Percentiles rank a stretch among this genome's conserved stretches.
Conservation (phyloP, 2,888 invertebrate genomes). For the Eupithecia tripunctaria region DNA sequence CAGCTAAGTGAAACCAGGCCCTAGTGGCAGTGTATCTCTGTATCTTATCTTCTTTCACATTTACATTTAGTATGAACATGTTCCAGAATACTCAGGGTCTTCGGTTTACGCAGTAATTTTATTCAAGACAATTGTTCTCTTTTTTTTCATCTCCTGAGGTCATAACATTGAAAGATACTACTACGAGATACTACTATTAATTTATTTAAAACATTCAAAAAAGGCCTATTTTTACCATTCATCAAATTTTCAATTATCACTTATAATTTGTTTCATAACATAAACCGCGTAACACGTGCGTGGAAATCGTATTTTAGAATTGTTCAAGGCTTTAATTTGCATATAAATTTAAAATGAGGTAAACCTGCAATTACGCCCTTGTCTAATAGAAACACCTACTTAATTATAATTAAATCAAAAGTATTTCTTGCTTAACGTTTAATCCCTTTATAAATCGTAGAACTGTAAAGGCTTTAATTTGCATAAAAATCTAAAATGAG, state of each 20-base stretch:
- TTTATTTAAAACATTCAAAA: neutral
- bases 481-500: too few species aligned
- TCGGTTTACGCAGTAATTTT: neutral
- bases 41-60: neutral
- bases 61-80: neutral
- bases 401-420: neutral
- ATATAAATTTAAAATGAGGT: slow-evolving; percentile 2
- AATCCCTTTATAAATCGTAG: too few species aligned
- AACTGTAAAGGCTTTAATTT: too few species aligned
- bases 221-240: neutral
- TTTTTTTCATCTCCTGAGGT: neutral
- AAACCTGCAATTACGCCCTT: neutral
- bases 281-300: slow-evolving; percentile 1
- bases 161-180: neutral
- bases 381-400: neutral
- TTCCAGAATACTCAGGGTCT: neutral
- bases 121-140: too few species aligned
- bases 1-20: neutral
- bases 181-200: too few species aligned
- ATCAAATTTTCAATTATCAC: neutral
- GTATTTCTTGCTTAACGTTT: too few species aligned
- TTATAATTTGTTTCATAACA: neutral
- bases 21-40: neutral
- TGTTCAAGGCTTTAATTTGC: slow-evolving; percentile 1
- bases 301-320: neutral